Base-by-base conservation (phyloP, 2,888 invertebrate species). In the Microctonus aethiopoides region DNA sequence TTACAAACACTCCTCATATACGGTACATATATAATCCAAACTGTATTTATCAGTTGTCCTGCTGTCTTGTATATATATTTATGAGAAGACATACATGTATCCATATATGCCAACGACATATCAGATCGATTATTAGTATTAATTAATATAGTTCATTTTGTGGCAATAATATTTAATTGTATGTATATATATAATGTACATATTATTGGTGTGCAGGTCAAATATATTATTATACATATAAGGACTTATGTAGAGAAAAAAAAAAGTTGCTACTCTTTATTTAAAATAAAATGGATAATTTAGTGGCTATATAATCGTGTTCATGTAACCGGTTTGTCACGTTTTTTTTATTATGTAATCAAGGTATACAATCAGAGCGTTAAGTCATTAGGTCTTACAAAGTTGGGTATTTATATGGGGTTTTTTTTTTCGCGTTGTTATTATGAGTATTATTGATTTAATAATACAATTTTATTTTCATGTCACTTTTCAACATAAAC, bases 81-180 rank as follows among this genome's bases (percentile, higher is more conserved):
- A 29, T 29, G 29, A 5, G 7, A 5, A 29, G 3, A 29, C 29
- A 29, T 5, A 29, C 7, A 29, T 7, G 7, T 29, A 7, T 7
- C 16, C 46, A 46, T 9, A 46, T 16, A n/a, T 46, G 46, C 16
- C 16, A 46, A 20, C 46, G n/a, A 9, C 16, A 16, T 39, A n/a
- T n/a, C n/a, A 34, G 57, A 67, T 72, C 69, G 54, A 70, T 63
- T 54, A 67, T 60, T 68, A 39, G 16, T 46, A 46, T 46, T 46
- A 46, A 46, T 46, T 46, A 16, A 46, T 46, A 46, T 46, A 16
- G 16, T 16, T n/a, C 46, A 16, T 16, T 16, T 46, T 6, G 16
- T 16, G 6, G 6, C 46, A 46, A 46, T 46, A 7, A 4, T 46
- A 20, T 46, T 7, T 46, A 20, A 7, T 16, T 46, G 16, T 46